phyloP scores from a whole-genome alignment of 2,888 invertebrate species.

The Abscondita cerata region DNA sequence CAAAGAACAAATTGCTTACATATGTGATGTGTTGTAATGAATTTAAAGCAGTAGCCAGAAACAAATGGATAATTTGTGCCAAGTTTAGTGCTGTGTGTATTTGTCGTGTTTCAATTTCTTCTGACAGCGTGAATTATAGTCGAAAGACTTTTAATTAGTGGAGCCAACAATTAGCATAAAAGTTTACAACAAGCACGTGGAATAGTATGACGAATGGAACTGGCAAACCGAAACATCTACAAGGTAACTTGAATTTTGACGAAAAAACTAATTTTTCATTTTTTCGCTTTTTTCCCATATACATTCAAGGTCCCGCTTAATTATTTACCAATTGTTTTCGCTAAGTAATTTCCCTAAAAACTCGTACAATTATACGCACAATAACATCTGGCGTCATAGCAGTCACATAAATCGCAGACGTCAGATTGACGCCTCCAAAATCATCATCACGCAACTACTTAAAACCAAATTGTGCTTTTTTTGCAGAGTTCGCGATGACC shows the following conservation, averaged over 20 bases:
- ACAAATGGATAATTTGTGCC: slow-evolving; percentile 18
- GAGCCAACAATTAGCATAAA: slow-evolving; percentile 4
- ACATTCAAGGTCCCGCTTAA: neutral
- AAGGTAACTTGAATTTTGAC: slow-evolving; percentile 16
- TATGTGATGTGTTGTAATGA: slow-evolving; percentile 16
- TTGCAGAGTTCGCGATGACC: slow-evolving; percentile 64
- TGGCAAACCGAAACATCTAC: slow-evolving; percentile 41
- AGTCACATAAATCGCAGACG: too few relatives aligned
- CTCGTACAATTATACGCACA: too few relatives aligned
- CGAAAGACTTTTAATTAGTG: slow-evolving; percentile 10
- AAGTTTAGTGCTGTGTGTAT: slow-evolving; percentile 1
- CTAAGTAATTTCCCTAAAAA: too few relatives aligned
- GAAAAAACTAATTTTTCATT: neutral
- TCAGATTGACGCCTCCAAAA: too few relatives aligned
- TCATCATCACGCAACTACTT: too few relatives aligned
- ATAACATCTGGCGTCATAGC: too few relatives aligned
- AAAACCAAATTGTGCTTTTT: slow-evolving; percentile 46
- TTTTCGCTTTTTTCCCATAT: slow-evolving; percentile 2
- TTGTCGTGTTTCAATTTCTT: slow-evolving; percentile 10
- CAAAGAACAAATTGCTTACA: slow-evolving; percentile 16
- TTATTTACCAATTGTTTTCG: neutral
- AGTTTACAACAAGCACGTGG: slow-evolving; percentile 23
- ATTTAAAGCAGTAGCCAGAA: slow-evolving; percentile 16
- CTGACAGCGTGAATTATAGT: neutral
- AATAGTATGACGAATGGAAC: slow-evolving; percentile 53